Evolutionary conservation across 2,113 vertebrate species (phyloP).

Genomic region (Cichladusa arquata): DNA sequence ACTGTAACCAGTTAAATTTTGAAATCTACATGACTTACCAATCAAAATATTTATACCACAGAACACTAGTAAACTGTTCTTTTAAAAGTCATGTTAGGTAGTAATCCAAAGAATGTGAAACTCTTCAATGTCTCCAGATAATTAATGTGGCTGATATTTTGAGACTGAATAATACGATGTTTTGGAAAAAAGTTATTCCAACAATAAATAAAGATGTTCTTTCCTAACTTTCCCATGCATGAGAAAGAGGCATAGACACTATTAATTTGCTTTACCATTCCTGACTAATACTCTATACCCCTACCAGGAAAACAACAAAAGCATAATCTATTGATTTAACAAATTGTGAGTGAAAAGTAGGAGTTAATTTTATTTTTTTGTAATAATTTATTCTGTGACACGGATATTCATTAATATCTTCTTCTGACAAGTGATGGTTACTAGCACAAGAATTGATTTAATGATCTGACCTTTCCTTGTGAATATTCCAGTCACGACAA

Average conservation of each 20-base stretch:
- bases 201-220: not conserved
- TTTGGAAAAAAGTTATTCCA: not conserved
- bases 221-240: not conserved
- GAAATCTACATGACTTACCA: not conserved
- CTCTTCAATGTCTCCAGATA: not conserved
- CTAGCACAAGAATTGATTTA: not conserved
- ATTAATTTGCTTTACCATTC: not conserved
- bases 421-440: not conserved
- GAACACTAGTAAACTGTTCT: not conserved
- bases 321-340: not conserved
- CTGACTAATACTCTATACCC: not conserved
- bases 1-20: not conserved
- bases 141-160: constrained; percentile 4
- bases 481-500: not conserved
- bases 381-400: not conserved
- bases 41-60: not conserved
- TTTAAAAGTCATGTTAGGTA: not conserved
- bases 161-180: not conserved
- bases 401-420: not conserved
- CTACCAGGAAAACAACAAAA: not conserved
- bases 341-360: not conserved
- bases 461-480: not conserved
- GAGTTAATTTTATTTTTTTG: not conserved
- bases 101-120: not conserved
- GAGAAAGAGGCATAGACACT: not conserved